A percentile compares a stretch with the other conserved stretches of the same genome.
phyloP scores from a whole-genome alignment of 2,113 vertebrate species.

The Vulpes vulpes region DNA sequence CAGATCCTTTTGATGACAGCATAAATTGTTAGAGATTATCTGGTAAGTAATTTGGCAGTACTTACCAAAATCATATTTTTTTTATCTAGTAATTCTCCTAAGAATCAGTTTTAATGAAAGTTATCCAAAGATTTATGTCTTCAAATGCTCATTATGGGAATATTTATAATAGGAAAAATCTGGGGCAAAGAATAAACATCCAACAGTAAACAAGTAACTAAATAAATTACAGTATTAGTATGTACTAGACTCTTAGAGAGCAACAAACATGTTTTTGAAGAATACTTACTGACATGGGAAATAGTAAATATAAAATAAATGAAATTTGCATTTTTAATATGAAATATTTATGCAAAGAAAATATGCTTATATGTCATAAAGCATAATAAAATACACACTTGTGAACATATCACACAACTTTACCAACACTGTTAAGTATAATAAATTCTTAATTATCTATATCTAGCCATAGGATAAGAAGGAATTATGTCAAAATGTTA shows the following conservation, averaged over 20 bases:
- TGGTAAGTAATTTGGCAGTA: conserved; percentile 11
- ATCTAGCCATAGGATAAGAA: not conserved
- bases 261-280: not conserved
- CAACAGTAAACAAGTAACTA: not conserved
- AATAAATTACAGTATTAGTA: not conserved
- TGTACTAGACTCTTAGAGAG: not conserved
- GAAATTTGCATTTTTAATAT: not conserved
- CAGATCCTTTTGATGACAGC: not conserved
- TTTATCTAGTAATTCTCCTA: not conserved
- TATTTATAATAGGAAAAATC: conserved; percentile 33
- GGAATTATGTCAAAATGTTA: conserved; percentile 13
- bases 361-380: not conserved
- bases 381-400: not conserved
- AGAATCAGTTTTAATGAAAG: conserved; percentile 54
- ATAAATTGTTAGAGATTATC: not conserved
- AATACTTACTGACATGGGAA: not conserved
- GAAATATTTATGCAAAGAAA: not conserved
- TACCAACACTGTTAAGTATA: not conserved
- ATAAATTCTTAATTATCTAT: not conserved
- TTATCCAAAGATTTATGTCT: not conserved
- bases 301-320: conserved; percentile 7
- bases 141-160: not conserved
- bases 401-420: not conserved
- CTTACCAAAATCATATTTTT: conserved; percentile 42
- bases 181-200: not conserved